Percentiles rank a stretch among this genome's conserved stretches.
phyloP scores from a whole-genome alignment of 64 coral and sea anemone species.

The Pachyseris speciosa region DNA sequence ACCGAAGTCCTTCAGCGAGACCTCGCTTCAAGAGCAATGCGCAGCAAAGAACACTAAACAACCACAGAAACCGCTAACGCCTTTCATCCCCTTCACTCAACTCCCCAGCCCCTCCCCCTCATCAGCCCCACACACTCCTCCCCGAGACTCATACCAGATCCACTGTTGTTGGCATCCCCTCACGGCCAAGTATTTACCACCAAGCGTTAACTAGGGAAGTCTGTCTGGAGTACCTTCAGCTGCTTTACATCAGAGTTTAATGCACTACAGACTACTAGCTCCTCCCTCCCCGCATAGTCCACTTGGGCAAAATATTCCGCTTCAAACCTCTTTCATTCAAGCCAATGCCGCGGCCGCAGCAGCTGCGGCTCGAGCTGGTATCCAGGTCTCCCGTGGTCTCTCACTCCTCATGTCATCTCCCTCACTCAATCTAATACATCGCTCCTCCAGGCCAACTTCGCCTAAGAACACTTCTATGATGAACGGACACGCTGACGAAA shows the following conservation, averaged over 20 bases:
- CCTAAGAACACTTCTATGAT: neutral
- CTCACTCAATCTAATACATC: too few relatives aligned
- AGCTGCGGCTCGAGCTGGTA: constrained; percentile 37
- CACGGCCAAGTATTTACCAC: constrained; percentile 88
- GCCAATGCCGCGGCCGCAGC: constrained; percentile 40
- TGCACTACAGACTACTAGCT: constrained; percentile 87
- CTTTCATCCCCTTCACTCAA: constrained; percentile 72
- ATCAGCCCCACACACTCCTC: constrained; percentile 81
- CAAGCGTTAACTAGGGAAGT: constrained; percentile 80
- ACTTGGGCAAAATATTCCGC: constrained; percentile 62
- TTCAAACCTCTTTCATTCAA: constrained; percentile 54
- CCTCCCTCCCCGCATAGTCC: constrained; percentile 59
- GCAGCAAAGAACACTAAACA: constrained; percentile 51
- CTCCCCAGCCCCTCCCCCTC: constrained; percentile 52
- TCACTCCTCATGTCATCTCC: constrained; percentile 21
- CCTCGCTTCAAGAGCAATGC: constrained; percentile 36
- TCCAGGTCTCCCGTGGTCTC: constrained; percentile 16
- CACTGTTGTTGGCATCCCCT: constrained; percentile 75
- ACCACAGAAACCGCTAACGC: constrained; percentile 47
- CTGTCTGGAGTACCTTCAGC: constrained; percentile 58
- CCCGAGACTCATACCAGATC: constrained; percentile 82
- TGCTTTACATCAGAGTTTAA: constrained; percentile 68
- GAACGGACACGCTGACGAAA: constrained; percentile 24
- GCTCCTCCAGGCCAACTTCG: neutral
- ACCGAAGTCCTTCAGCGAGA: constrained; percentile 32